Evolutionary conservation across 2,888 invertebrate genomes (phyloP), one percentile per base, ranked within the genome.

Genomic region (Acrobasis consociella): DNA sequence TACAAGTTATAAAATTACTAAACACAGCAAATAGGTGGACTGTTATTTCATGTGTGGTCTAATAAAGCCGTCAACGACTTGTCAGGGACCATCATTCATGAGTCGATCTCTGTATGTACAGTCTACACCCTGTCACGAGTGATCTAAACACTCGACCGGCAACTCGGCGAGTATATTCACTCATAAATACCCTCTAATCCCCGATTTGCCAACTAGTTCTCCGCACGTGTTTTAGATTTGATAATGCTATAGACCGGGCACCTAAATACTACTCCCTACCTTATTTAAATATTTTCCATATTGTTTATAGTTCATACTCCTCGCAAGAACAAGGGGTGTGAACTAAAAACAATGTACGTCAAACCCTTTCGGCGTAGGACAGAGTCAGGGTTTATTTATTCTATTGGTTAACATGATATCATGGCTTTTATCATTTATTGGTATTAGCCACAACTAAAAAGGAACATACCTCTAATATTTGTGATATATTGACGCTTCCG

Each of bases 1-100:
- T 42, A 42, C 1, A 2, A 42, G 9, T 11, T 42, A 42, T 42
- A 5, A 42, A 2, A 42, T 11, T 42, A 42, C 42, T 11, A 11
- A 42, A 42, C 10, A 42, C 11, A 42, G 42, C 11, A 7, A 39
- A 42, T 11, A 42, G 13, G 31, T 31, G 7, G 31, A 31, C 7
- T 56, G 37, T 50, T 17, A 60, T 60, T 39, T 42, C 38, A 70
- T 74, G 83, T 86, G 87, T 83, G 85, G 85, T 84, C 84, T 75
- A 73, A 76, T 77, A 75, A 72, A 78, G 69, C 77, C 74, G 75
- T 85, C 85, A 80, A 76, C 82, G 74, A 80, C 76, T 75, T 81
- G 76, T 84, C 83, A 76, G 79, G 78, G 80, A 72, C 79, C 75
- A 75, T 83, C 83, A 80, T 76, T 80, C 81, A 77, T 81, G 74